Conservation (phyloP, 37 sponge, comb jelly and placozoan species). For the Cladorhizidae sp. region DNA sequence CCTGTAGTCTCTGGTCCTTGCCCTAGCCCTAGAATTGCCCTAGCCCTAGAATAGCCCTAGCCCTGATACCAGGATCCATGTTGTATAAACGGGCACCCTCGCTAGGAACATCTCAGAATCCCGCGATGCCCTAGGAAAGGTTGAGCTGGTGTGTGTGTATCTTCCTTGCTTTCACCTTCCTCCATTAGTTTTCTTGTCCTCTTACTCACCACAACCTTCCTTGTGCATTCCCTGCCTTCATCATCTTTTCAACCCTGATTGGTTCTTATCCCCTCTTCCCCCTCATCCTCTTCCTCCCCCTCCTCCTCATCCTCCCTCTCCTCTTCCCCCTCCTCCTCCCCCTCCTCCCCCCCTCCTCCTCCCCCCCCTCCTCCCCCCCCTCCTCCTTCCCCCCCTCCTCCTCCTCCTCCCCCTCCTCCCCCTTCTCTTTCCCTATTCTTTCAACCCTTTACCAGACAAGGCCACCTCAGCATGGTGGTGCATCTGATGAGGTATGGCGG, state of each 20-base stretch:
- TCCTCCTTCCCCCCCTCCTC: background rate
- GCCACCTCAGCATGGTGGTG: slow-evolving; percentile 88
- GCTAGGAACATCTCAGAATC: too few relatives aligned
- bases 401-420: background rate
- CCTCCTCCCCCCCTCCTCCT: background rate
- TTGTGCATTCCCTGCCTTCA: background rate
- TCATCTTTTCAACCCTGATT: background rate
- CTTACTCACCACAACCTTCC: slow-evolving; percentile 2
- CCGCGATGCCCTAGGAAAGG: too few relatives aligned
- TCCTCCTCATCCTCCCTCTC: background rate
- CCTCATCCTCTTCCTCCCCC: background rate
- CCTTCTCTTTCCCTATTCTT: background rate
- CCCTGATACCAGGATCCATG: too few relatives aligned
- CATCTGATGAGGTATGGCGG: slow-evolving; percentile 87
- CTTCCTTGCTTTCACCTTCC: background rate
- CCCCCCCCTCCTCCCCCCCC: background rate
- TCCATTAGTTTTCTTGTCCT: background rate
- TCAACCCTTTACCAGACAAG: slow-evolving; percentile 46
- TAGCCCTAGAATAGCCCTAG: too few relatives aligned
- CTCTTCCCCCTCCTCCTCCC: background rate
- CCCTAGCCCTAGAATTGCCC: too few relatives aligned
- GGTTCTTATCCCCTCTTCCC: background rate
- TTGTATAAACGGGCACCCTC: too few relatives aligned
- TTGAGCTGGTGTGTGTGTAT: too few relatives aligned
- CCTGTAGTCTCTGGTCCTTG: too few relatives aligned